These are phyloP conservation scores for Scrobipalpa costella DNA, from an alignment of 2,888 invertebrate genomes.

Conservation along the genomic window DNA sequence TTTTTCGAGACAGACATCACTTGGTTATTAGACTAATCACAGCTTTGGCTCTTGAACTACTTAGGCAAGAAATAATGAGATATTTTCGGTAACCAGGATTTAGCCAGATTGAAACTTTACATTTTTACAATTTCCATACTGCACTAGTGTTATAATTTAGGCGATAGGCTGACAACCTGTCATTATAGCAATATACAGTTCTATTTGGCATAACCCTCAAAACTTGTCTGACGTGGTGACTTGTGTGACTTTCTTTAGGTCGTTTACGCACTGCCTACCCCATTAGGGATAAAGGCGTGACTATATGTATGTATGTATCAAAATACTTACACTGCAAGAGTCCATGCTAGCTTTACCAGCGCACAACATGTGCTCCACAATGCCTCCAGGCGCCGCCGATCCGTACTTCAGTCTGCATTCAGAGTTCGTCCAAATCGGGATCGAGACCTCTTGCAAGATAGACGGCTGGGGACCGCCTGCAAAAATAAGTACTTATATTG, in stretches of 20 bases:
- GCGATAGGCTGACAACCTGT: too few relatives aligned
- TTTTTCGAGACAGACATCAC: not conserved
- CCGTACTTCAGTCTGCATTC: slow-evolving; percentile 92
- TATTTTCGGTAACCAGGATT: not conserved
- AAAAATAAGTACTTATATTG: slow-evolving; percentile 4
- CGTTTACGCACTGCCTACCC: too few relatives aligned
- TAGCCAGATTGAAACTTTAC: too few relatives aligned
- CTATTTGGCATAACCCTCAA: too few relatives aligned
- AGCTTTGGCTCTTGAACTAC: not conserved
- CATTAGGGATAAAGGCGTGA: too few relatives aligned
- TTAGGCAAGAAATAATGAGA: not conserved
- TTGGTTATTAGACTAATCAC: slow-evolving; percentile 2
- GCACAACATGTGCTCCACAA: slow-evolving; percentile 93
- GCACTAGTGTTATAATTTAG: too few relatives aligned
- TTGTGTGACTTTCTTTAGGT: too few relatives aligned
- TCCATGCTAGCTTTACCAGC: slow-evolving; percentile 92
- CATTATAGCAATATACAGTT: too few relatives aligned
- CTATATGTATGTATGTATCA: too few relatives aligned
- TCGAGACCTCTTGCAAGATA: slow-evolving; percentile 90
- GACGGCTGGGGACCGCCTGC: slow-evolving; percentile 91
- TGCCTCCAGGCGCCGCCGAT: slow-evolving; percentile 92
- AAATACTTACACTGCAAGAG: slow-evolving; percentile 90
- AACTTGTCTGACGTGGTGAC: too few relatives aligned
- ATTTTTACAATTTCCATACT: too few relatives aligned
- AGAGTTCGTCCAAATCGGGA: slow-evolving; percentile 90